Evolutionary conservation across 2,113 vertebrate species (phyloP).

Genomic region (pig (Sus scrofa)): T2T-Sscrofa CM000812.6:176674501-176675000

Average conservation of each 20-base stretch:
- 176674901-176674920: conserved; percentile 49
- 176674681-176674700: conserved; percentile 85
- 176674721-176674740: conserved; percentile 75
- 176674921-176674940: conserved; percentile 14
- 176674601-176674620: conserved; percentile 85
- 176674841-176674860: conserved; percentile 33
- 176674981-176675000: neutral
- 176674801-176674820: conserved; percentile 66
- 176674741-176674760: conserved; percentile 82
- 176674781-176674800: conserved; percentile 8
- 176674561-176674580: conserved; percentile 74
- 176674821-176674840: conserved; percentile 33
- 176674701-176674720: conserved; percentile 88
- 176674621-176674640: conserved; percentile 85
- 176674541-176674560: conserved; percentile 50
- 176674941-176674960: conserved; percentile 17
- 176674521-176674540: conserved; percentile 49
- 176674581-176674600: conserved; percentile 78
- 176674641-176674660: conserved; percentile 88
- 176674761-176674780: conserved; percentile 69
- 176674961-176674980: neutral
- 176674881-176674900: conserved; percentile 32
- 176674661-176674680: conserved; percentile 86
- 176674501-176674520: neutral
- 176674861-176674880: conserved; percentile 37